A percentile compares a stretch with the other conserved stretches of the same genome.
Evolutionary conservation across 2,888 invertebrate species (phyloP).

Genomic region (Agrotis ipsilon): DNA sequence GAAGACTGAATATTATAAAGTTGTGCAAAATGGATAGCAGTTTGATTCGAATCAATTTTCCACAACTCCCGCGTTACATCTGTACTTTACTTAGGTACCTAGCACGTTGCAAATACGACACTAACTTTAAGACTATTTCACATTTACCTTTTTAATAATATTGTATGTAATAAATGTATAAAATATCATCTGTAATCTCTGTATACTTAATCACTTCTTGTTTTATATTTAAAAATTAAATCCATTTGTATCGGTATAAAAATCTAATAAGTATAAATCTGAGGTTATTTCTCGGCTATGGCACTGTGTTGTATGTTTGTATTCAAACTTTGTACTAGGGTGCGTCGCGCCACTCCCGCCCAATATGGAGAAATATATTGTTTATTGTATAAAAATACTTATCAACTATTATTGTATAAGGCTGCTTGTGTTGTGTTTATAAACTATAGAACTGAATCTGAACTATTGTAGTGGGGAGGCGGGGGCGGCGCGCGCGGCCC

Average conservation of each 20-base stretch:
- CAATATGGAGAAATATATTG: conserved; percentile 72
- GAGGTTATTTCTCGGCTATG: conserved; percentile 90
- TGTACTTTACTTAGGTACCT: conserved; percentile 75
- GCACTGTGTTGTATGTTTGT: conserved; percentile 86
- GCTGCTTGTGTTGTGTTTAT: conserved; percentile 80
- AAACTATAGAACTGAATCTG: conserved; percentile 79
- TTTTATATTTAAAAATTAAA: conserved; percentile 91
- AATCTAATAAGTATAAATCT: conserved; percentile 91
- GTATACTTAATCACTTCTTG: conserved; percentile 91
- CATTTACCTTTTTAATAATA: conserved; percentile 89
- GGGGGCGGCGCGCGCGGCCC: conserved; percentile 77
- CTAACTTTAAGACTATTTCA: conserved; percentile 89
- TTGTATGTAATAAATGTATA: conserved; percentile 91
- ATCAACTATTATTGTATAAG: conserved; percentile 89
- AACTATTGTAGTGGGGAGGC: conserved; percentile 73
- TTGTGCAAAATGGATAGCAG: conserved; percentile 71
- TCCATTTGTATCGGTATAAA: conserved; percentile 91
- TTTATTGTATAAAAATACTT: conserved; percentile 90
- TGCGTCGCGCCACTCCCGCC: conserved; percentile 77
- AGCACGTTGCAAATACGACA: conserved; percentile 83
- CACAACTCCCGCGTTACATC: conserved; percentile 70
- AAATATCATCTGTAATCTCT: conserved; percentile 91
- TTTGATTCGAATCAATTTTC: conserved; percentile 64
- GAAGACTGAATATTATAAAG: conserved; percentile 43
- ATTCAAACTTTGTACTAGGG: conserved; percentile 88